These are phyloP conservation scores for Aix galericulata DNA, from an alignment of 2,113 vertebrate genomes.

Conservation along the genomic window DNA sequence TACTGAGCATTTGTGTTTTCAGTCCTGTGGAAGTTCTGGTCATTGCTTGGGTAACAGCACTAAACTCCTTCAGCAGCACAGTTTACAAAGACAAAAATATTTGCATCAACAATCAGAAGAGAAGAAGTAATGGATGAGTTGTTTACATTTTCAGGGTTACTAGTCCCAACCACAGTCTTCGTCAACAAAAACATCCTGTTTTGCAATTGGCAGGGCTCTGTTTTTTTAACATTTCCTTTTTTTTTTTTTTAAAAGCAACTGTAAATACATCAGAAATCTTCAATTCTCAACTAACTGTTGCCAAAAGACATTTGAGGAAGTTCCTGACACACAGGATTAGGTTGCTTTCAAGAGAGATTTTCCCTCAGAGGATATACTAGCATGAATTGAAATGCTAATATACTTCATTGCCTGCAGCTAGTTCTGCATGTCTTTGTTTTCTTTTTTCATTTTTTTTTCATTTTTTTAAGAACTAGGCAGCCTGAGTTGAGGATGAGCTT, in stretches of 20 bases:
- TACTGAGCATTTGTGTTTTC: not conserved
- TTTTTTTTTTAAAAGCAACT: conserved; percentile 14
- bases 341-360: conserved; percentile 21
- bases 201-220: conserved; percentile 18
- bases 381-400: conserved; percentile 56
- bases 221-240: not conserved
- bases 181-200: conserved; percentile 57
- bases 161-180: conserved; percentile 50
- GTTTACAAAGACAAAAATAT: not conserved
- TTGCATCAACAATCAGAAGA: conserved; percentile 24
- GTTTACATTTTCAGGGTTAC: conserved; percentile 42
- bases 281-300: not conserved
- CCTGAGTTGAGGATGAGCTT: not conserved
- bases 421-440: conserved; percentile 35
- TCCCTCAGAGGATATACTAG: not conserved
- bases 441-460: conserved; percentile 67
- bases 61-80: not conserved
- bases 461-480: conserved; percentile 41
- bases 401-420: conserved; percentile 29
- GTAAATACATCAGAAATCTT: conserved; percentile 8
- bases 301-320: conserved; percentile 13
- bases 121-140: conserved; percentile 1
- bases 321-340: not conserved
- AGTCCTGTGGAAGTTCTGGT: not conserved
- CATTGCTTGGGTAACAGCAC: not conserved